phyloP scores from a whole-genome alignment of 2,113 vertebrate species.

The Azemiops feae region DNA sequence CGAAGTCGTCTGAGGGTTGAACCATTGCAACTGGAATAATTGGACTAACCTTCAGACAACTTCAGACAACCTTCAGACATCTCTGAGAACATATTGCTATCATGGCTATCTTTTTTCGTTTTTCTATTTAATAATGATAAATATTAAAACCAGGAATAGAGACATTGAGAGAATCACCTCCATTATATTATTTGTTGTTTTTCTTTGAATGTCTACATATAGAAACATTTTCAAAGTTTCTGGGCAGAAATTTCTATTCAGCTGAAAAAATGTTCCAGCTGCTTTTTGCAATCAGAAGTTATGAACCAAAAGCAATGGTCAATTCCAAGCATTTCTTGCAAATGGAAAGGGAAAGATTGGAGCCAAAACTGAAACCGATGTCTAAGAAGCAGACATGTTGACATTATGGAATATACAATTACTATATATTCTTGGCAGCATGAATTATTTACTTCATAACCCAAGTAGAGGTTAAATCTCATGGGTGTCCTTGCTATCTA shows the following conservation, averaged over 20 bases:
- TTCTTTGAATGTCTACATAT: neutral
- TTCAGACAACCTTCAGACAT: neutral
- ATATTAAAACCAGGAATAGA: neutral
- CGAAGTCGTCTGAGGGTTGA: neutral
- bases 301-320: neutral
- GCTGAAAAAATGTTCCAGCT: neutral
- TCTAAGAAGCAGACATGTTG: constrained; percentile 34
- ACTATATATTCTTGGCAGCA: constrained; percentile 19
- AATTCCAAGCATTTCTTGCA: constrained; percentile 9
- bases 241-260: neutral
- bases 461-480: constrained; percentile 12
- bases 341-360: constrained; percentile 15
- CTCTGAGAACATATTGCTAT: neutral
- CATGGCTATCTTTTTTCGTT: neutral
- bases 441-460: constrained; percentile 14
- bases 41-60: neutral
- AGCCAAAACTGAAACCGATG: neutral
- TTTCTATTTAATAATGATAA: neutral
- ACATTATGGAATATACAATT: constrained; percentile 1
- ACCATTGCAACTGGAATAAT: neutral
- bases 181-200: neutral
- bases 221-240: neutral
- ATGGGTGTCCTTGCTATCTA: constrained; percentile 12
- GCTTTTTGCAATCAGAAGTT: neutral
- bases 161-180: neutral